Percentiles rank a stretch among this genome's conserved stretches.
These are phyloP conservation scores for Cairina moschata DNA, from an alignment of 2,113 vertebrate genomes.

Conservation along the genomic window DNA sequence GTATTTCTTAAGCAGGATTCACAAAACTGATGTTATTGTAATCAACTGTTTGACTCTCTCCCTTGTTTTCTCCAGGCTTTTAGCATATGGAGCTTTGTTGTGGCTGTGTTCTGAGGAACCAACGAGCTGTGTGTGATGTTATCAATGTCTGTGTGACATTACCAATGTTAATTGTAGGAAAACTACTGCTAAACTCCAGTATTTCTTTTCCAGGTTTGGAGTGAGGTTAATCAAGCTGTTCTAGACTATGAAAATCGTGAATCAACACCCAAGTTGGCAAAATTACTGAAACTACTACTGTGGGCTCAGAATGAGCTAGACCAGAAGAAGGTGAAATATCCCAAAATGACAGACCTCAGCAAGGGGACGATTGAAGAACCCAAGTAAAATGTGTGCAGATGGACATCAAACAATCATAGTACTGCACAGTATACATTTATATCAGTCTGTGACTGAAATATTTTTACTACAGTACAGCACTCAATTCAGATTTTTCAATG, in stretches of 20 bases:
- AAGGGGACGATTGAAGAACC: slow-evolving; percentile 97
- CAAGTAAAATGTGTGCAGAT: slow-evolving; percentile 83
- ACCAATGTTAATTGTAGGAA: neutral
- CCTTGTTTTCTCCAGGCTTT: neutral
- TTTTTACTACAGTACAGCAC: slow-evolving; percentile 75
- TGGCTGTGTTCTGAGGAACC: neutral
- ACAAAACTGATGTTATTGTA: neutral
- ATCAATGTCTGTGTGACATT: neutral
- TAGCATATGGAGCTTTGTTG: neutral
- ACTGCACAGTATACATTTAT: slow-evolving; percentile 69
- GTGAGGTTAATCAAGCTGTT: slow-evolving; percentile 97
- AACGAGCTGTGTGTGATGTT: neutral
- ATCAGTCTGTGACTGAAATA: slow-evolving; percentile 76
- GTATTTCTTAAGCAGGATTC: neutral
- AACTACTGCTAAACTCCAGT: neutral
- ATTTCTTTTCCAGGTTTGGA: slow-evolving; percentile 89
- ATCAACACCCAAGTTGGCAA: slow-evolving; percentile 96
- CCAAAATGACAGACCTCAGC: slow-evolving; percentile 99
- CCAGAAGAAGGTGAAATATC: slow-evolving; percentile 99
- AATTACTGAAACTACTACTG: slow-evolving; percentile 95
- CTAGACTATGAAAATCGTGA: slow-evolving; percentile 93
- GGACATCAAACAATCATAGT: slow-evolving; percentile 42
- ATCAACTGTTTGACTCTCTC: neutral
- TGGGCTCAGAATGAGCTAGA: slow-evolving; percentile 99
- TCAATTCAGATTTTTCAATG: slow-evolving; percentile 71